Percentiles rank a stretch among this genome's conserved stretches.
Conservation (phyloP, 2,888 invertebrate species). For the Acanthopleura granulata region DNA sequence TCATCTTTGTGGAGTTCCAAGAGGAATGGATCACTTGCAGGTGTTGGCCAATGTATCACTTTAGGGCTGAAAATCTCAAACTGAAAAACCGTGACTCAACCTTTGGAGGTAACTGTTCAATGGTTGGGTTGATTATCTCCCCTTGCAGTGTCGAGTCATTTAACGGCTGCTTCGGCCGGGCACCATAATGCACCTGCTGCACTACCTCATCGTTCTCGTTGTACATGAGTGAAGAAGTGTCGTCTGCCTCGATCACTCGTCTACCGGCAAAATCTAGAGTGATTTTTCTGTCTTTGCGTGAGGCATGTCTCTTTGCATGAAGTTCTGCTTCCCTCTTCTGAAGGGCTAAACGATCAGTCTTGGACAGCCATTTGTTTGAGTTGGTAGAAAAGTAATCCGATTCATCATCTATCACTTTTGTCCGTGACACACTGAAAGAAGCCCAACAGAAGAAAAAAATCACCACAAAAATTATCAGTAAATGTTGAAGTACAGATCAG, state of each 20-base stretch:
- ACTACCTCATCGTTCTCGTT: constrained; percentile 68
- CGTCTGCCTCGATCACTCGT: constrained; percentile 72
- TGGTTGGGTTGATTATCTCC: constrained; percentile 56
- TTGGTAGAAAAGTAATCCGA: constrained; percentile 87
- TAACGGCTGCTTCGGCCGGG: constrained; percentile 29
- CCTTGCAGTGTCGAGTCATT: background rate
- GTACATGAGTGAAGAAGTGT: constrained; percentile 47
- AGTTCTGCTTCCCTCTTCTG: constrained; percentile 79
- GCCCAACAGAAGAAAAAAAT: background rate
- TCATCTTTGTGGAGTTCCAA: too few relatives aligned
- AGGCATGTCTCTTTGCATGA: constrained; percentile 79
- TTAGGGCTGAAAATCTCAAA: too few relatives aligned
- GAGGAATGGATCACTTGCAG: too few relatives aligned
- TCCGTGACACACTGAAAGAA: constrained; percentile 76
- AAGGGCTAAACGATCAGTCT: constrained; percentile 78
- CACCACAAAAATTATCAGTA: background rate
- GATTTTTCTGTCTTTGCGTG: constrained; percentile 78
- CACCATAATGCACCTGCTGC: constrained; percentile 60
- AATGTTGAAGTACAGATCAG: too few relatives aligned
- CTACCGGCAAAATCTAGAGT: constrained; percentile 80
- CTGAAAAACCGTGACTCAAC: constrained; percentile 29
- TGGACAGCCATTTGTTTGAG: constrained; percentile 85
- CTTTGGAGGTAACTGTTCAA: constrained; percentile 48
- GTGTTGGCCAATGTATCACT: too few relatives aligned
- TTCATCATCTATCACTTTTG: constrained; percentile 91